Conservation (phyloP, 2,113 vertebrate genomes). For the Cichladusa arquata region DNA sequence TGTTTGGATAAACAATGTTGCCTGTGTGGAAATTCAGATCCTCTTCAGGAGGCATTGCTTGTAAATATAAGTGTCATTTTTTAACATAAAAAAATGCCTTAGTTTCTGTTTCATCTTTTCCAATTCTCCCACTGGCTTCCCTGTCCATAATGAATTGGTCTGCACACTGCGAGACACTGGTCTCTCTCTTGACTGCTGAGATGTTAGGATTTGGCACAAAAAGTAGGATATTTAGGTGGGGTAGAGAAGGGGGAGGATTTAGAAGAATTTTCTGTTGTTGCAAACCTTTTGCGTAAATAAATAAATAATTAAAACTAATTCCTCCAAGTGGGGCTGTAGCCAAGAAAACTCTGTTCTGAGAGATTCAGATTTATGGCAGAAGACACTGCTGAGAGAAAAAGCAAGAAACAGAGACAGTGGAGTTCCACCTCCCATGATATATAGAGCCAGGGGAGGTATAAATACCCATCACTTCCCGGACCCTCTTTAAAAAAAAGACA, state of each 20-base stretch:
- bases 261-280: background rate
- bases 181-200: background rate
- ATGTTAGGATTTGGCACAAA: slow-evolving; percentile 5
- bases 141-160: background rate
- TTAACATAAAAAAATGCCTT: slow-evolving; percentile 26
- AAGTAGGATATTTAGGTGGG: background rate
- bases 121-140: slow-evolving; percentile 5
- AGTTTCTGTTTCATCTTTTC: slow-evolving; percentile 36
- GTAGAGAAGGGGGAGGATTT: background rate
- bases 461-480: slow-evolving; percentile 60
- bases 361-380: slow-evolving; percentile 60
- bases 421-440: slow-evolving; percentile 70
- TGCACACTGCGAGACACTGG: background rate
- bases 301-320: background rate
- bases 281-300: background rate
- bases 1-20: slow-evolving; percentile 12
- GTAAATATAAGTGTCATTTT: slow-evolving; percentile 44
- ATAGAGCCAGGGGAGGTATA: slow-evolving; percentile 67
- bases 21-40: slow-evolving; percentile 29
- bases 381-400: slow-evolving; percentile 55
- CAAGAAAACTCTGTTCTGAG: slow-evolving; percentile 48
- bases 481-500: slow-evolving; percentile 67
- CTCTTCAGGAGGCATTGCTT: slow-evolving; percentile 30
- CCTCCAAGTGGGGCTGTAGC: background rate
- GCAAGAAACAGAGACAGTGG: slow-evolving; percentile 51